Evolutionary conservation across 2,888 invertebrate species (phyloP), one percentile per base, ranked within the genome.

Genomic region (Sinohyriopsis cumingii): DNA sequence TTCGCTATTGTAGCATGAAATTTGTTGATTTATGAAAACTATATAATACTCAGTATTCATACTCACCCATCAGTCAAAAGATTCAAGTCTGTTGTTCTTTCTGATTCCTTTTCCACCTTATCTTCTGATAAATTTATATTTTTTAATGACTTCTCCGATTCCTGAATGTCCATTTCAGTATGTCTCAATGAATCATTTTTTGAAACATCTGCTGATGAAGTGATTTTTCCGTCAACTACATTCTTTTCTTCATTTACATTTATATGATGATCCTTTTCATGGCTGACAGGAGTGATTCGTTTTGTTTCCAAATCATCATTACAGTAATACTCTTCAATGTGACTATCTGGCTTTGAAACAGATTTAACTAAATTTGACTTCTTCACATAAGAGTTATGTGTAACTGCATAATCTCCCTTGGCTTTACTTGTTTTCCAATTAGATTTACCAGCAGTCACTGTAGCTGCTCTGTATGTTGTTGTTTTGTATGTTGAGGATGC

Each of bases 401-500:
- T 15, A 15, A 45, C 45, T 15, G 45, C 45, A 45, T 45, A 45
- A 45, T 45, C 15, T 45, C 45, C 45, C 45, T 45, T 45, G 45
- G 15, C 45, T 45, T 45, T 45, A 45, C 4, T 45, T 45, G 45
- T 45, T 15, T 15, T 45, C 15, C 12, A 12, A 3, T 45, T 45
- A 45, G 45, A 45, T 45, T 45, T 45, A 45, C 45, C 12, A 45
- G 45, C 45, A 45, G 45, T 45, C 20, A 65, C 63, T 19, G 71
- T 77, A 24, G 71, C 59, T 28, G 75, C 69, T 25, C 73, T 64
- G 59, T 77, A 77, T 25, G 75, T 75, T 18, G 59, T 57, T 22
- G 74, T 72, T 57, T 76, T 70, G 20, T 77, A 66, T 60, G 73
- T 81, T 18, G 82, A 72, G 33, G 77, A 70, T 55, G 68, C 59